A percentile compares a stretch with the other conserved stretches of the same genome.
Conservation (phyloP, 2,113 vertebrate genomes). For the Neomonachus schauinslandi region DNA sequence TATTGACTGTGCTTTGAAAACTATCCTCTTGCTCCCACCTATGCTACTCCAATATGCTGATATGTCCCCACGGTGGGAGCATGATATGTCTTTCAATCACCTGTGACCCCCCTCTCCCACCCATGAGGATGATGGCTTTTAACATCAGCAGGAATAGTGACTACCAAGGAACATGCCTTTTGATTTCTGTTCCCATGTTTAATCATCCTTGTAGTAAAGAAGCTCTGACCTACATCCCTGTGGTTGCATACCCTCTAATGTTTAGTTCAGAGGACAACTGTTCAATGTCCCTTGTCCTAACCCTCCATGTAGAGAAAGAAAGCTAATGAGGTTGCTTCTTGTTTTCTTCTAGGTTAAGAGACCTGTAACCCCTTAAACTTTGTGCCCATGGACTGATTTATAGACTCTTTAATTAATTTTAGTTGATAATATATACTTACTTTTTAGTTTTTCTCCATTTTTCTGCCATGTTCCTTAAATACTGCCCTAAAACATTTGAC, state of each 20-base stretch:
- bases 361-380: not conserved
- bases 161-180: not conserved
- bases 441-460: not conserved
- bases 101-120: not conserved
- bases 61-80: not conserved
- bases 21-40: not conserved
- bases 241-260: not conserved
- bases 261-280: not conserved
- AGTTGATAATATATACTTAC: not conserved
- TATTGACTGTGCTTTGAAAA: not conserved
- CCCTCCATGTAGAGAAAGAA: not conserved
- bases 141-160: not conserved
- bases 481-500: not conserved
- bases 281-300: not conserved
- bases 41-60: not conserved
- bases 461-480: not conserved
- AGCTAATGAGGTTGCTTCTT: not conserved
- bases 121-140: not conserved
- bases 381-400: not conserved
- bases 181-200: not conserved
- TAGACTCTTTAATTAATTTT: slow-evolving; percentile 1
- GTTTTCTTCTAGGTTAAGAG: not conserved
- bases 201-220: not conserved
- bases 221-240: not conserved
- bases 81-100: not conserved